A percentile compares a stretch with the other conserved stretches of the same genome.
Conservation (phyloP, 2,888 invertebrate genomes). For the Abrostola triplasia region DNA sequence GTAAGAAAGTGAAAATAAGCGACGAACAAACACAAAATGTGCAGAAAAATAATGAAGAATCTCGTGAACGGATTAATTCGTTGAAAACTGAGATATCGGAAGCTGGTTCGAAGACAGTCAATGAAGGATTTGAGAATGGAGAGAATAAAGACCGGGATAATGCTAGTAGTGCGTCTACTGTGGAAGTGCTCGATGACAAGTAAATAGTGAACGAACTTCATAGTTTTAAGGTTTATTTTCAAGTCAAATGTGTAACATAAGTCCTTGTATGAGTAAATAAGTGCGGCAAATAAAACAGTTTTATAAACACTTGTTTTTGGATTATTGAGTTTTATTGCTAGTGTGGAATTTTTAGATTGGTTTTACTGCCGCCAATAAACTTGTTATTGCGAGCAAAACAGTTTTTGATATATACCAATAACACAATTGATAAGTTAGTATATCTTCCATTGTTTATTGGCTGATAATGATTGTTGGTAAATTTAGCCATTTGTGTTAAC, state of each 20-base stretch:
- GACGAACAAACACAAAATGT: conserved; percentile 68
- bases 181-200: conserved; percentile 84
- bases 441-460: not conserved
- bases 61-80: conserved; percentile 74
- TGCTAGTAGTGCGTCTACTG: conserved; percentile 84
- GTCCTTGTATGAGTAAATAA: conserved; percentile 24
- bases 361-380: conserved; percentile 33
- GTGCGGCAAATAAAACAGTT: conserved; percentile 45
- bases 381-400: conserved; percentile 1
- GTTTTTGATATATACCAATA: conserved; percentile 19
- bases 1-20: conserved; percentile 81
- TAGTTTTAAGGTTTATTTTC: conserved; percentile 19
- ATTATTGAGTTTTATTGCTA: conserved; percentile 39
- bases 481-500: not conserved
- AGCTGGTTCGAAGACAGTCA: conserved; percentile 46
- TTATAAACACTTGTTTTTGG: conserved; percentile 24
- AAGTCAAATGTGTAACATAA: conserved; percentile 33
- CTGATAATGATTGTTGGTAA: not conserved
- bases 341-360: conserved; percentile 4
- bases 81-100: conserved; percentile 75
- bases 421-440: not conserved
- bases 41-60: conserved; percentile 64
- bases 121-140: conserved; percentile 57
- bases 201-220: conserved; percentile 55
- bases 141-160: conserved; percentile 75